Evolutionary conservation across 1,140 invertebrate genomes (phyloP).

Genomic region (Lepeophtheirus salmonis): DNA sequence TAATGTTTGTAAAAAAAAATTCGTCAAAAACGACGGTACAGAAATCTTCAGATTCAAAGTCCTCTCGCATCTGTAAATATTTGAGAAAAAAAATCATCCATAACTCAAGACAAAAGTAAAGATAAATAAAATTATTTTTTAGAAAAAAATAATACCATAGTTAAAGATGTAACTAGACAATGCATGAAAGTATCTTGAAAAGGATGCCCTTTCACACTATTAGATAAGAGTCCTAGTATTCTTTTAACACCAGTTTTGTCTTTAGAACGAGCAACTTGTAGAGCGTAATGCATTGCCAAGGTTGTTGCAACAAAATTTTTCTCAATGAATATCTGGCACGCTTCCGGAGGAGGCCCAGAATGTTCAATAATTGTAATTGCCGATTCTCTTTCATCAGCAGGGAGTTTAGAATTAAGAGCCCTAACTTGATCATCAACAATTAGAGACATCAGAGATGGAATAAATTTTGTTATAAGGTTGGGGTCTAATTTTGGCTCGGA

Average conservation of each 20-base stretch:
- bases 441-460: constrained; percentile 77
- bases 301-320: constrained; percentile 26
- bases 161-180: constrained; percentile 41
- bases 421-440: constrained; percentile 94
- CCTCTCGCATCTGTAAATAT: constrained; percentile 57
- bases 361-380: constrained; percentile 83
- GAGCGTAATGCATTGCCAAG: constrained; percentile 81
- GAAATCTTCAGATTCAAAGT: constrained; percentile 81
- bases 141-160: constrained; percentile 20
- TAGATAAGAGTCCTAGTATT: constrained; percentile 66
- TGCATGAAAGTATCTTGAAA: constrained; percentile 90
- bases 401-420: constrained; percentile 60
- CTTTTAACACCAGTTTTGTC: constrained; percentile 67
- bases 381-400: constrained; percentile 77
- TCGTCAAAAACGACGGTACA: constrained; percentile 90
- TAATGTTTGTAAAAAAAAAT: constrained; percentile 73
- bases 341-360: constrained; percentile 71
- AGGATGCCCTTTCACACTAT: constrained; percentile 64
- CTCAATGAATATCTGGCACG: constrained; percentile 39
- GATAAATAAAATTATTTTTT: constrained; percentile 19
- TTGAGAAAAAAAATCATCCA: constrained; percentile 34
- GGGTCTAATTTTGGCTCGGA: constrained; percentile 84
- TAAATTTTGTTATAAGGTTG: constrained; percentile 80
- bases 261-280: constrained; percentile 57
- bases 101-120: constrained; percentile 39